Conservation (phyloP, 2,888 invertebrate genomes). For the Leptopilina myrica region DNA sequence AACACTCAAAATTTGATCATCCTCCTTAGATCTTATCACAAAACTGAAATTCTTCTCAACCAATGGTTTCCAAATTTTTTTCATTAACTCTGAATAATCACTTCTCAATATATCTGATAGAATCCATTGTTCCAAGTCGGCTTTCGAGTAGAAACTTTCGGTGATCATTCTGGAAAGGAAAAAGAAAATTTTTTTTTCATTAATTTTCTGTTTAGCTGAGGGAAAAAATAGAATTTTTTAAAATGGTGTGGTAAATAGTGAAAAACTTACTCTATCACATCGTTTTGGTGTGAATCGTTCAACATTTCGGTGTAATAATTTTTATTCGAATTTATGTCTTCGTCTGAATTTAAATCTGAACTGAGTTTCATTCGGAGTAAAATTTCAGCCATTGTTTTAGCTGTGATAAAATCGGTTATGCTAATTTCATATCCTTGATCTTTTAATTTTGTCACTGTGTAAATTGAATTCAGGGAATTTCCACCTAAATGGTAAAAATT, state of each 20-base stretch:
- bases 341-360: conserved; percentile 61
- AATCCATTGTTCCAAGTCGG: conserved; percentile 89
- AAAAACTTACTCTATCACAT: conserved; percentile 83
- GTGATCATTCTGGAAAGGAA: conserved; percentile 85
- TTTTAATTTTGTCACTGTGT: conserved; percentile 86
- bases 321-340: conserved; percentile 66
- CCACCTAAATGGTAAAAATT: conserved; percentile 93
- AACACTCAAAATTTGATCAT: conserved; percentile 81
- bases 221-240: neutral
- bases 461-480: conserved; percentile 91
- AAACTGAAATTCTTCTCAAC: conserved; percentile 86
- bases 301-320: conserved; percentile 79
- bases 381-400: conserved; percentile 84
- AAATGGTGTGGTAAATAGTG: neutral
- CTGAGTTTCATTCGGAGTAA: conserved; percentile 80
- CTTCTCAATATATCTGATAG: conserved; percentile 82
- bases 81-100: conserved; percentile 85
- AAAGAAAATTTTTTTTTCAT: too few species aligned
- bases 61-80: conserved; percentile 84
- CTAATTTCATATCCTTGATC: conserved; percentile 89
- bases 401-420: conserved; percentile 88
- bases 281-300: conserved; percentile 81
- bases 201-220: neutral
- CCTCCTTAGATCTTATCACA: conserved; percentile 79
- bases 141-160: conserved; percentile 90